A percentile compares a stretch with the other conserved stretches of the same genome.
Conservation (phyloP, 2,888 invertebrate genomes). For the Lasioglossum oenotherae region DNA sequence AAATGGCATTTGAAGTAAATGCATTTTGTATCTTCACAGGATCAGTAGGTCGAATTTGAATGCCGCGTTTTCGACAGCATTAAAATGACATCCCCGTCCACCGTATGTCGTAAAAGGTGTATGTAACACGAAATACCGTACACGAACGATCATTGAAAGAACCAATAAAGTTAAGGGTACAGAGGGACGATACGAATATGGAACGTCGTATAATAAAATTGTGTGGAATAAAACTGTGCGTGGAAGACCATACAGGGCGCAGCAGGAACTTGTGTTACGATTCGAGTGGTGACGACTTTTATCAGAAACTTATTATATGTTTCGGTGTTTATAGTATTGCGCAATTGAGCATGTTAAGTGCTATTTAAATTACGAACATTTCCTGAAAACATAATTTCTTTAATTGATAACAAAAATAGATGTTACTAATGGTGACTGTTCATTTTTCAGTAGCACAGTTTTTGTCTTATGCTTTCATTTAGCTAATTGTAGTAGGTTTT, state of each 20-base stretch:
- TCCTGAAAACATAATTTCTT: not conserved
- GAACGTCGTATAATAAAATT: not conserved
- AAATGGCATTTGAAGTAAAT: constrained; percentile 35
- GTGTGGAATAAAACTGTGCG: not conserved
- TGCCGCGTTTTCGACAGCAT: not conserved
- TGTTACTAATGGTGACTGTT: not conserved
- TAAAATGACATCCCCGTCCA: not conserved
- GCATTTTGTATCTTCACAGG: constrained; percentile 12
- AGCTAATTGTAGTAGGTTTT: too few relatives aligned
- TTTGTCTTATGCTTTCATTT: not conserved
- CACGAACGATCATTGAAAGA: constrained; percentile 22
- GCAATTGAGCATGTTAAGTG: not conserved
- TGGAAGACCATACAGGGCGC: not conserved
- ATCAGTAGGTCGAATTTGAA: constrained; percentile 18
- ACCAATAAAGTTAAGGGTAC: constrained; percentile 18
- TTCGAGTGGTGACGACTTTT: not conserved
- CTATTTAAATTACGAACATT: not conserved
- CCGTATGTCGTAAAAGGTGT: constrained; percentile 23
- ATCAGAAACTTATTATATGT: not conserved
- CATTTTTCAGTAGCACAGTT: not conserved
- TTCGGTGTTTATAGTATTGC: not conserved
- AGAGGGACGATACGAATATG: not conserved
- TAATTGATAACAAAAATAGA: not conserved
- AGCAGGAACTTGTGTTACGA: not conserved
- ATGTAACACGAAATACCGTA: constrained; percentile 21